Base-by-base conservation (phyloP, 2,888 invertebrate genomes). In the Exocentrus adspersus region DNA sequence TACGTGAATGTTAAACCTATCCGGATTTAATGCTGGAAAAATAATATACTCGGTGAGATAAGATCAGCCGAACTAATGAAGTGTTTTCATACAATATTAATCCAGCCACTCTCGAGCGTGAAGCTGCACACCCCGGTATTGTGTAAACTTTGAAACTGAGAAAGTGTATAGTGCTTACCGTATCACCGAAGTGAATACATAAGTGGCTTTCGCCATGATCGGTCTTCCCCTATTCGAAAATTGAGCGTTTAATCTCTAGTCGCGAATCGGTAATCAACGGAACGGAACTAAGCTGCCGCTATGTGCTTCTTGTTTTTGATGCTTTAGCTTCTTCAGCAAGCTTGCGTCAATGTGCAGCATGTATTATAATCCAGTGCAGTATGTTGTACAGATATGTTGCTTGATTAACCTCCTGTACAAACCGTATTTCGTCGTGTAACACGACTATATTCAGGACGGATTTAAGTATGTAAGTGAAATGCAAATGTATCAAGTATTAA, bases 201-300 rank as follows among this genome's bases (percentile, higher is more conserved):
- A 68, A 68, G 68, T 68, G 65, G 60, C 65, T 65, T 60, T 53
- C 60, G 64, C 50, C 42, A 58, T 60, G 65, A 68, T 68, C 68
- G 65, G 59, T 64, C 59, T 65, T 45, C 48, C 52, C 62, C 57
- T 24, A 24, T 57, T 51, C 21, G 74, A 75, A 78, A 76, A 78
- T 77, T 74, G 75, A 72, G 75, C 71, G 72, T 71, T 72, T 77
- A 78, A 77, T 77, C 77, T 78, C 66, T 57, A 71, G 70, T 71
- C 71, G 62, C 68, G 70, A 72, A 76, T 77, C 73, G 74, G 77
- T 75, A 77, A 77, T 77, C 76, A 77, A 75, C 72, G 72, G 71
- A 77, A 77, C 72, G 74, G 72, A 75, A 74, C 64, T 72, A 74
- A 76, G 72, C 69, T 50, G 46, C 57, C 14, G 21, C 53, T n/a